Conservation (phyloP, 2,797 vertebrate genomes). For the Argya squamiceps region DNA sequence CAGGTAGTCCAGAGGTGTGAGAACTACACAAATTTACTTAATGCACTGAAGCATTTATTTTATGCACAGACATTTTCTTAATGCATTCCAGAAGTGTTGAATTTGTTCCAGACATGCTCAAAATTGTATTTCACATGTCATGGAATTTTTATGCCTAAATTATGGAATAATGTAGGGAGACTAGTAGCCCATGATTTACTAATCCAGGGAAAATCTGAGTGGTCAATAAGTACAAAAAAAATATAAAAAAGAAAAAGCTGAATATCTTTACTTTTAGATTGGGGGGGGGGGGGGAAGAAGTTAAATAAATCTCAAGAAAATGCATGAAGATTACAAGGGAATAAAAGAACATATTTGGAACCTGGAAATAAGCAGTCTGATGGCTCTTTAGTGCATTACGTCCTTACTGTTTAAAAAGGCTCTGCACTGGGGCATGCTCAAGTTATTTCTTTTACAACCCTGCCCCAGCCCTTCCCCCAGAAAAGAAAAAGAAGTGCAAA, state of each 20-base stretch:
- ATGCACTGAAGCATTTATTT: neutral
- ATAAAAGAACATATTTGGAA: neutral
- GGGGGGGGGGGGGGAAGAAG: accelerated
- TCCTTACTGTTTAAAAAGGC: neutral
- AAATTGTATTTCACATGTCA: neutral
- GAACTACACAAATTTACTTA: neutral
- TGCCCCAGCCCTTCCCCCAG: accelerated
- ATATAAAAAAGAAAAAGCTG: neutral
- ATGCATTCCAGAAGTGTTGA: neutral
- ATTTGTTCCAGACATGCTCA: neutral
- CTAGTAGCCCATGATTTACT: neutral
- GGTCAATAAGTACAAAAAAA: neutral
- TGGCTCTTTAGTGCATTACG: neutral
- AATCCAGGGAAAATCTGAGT: neutral
- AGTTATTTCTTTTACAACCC: neutral
- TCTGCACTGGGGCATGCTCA: accelerated
- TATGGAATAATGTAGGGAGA: neutral
- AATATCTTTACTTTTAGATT: neutral
- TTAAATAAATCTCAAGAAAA: neutral
- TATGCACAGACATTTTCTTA: neutral
- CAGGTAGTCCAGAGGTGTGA: neutral
- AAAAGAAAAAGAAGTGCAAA: accelerated
- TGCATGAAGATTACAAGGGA: neutral
- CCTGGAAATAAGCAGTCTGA: neutral
- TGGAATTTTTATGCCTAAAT: neutral